Conservation (phyloP, 2,888 invertebrate species). For the Tenodera sinensis region DNA sequence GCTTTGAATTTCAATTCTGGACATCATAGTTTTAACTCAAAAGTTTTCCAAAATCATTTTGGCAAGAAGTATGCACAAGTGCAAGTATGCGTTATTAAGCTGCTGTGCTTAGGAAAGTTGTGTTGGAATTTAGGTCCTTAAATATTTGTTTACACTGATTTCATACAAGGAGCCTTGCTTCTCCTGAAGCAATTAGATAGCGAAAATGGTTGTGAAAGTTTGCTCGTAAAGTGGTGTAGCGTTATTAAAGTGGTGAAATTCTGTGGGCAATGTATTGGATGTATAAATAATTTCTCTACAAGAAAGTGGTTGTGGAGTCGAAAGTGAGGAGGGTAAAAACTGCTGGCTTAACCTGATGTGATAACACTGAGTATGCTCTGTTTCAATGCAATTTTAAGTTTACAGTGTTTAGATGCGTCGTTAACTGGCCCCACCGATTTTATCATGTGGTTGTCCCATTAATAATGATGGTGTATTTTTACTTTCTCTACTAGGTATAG, state of each 20-base stretch:
- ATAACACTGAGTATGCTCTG: not conserved
- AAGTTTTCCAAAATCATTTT: too few relatives aligned
- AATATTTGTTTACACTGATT: not conserved
- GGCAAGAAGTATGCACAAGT: too few relatives aligned
- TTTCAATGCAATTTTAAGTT: not conserved
- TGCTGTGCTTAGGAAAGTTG: not conserved
- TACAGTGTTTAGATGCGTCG: too few relatives aligned
- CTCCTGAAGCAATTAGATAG: not conserved
- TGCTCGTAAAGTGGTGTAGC: not conserved
- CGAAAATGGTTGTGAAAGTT: not conserved
- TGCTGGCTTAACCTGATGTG: not conserved
- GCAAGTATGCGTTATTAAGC: too few relatives aligned
- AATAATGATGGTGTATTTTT: too few relatives aligned
- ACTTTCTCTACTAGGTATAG: too few relatives aligned
- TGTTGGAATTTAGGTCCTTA: not conserved
- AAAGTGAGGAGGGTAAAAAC: not conserved
- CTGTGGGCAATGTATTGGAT: not conserved
- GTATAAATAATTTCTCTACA: not conserved
- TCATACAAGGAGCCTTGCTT: not conserved
- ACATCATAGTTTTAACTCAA: too few relatives aligned
- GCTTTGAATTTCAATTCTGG: too few relatives aligned
- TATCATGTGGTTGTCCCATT: too few relatives aligned
- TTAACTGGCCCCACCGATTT: too few relatives aligned
- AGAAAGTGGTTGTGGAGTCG: not conserved
- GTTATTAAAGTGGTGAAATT: not conserved